Evolutionary conservation across 1,140 invertebrate species (phyloP), one percentile per base, ranked within the genome.

Genomic region (Lucilia cuprina): DNA sequence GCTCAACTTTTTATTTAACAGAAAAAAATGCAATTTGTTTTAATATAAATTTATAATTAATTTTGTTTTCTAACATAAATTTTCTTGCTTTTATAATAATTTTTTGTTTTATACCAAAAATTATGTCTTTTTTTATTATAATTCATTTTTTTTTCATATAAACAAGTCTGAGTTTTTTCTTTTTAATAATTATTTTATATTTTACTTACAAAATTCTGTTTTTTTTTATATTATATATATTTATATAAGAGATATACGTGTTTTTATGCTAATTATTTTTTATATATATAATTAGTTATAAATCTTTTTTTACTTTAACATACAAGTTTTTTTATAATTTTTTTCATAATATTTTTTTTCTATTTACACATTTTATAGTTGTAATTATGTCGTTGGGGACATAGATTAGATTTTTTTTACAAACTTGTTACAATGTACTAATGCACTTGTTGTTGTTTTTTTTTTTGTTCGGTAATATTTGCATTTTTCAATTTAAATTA

Each of bases 401-500:
- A n/a, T 60, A 17, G n/a, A 14, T 60, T 7, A n/a, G 12, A 60
- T n/a, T 60, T 0, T 5, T 60, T n/a, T 7, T 60, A 60, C 55
- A 60, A 41, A 78, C 14, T 5, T 78, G 14, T 78, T 77, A 78
- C 35, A 78, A 78, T 78, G 34, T 78, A 10, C 34, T 78, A 41
- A 78, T 78, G 75, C n/a, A 41, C 25, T 30, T 30, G 25, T 30
- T 30, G 1, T 30, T 30, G 25, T 30, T 41, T 47, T 78, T 74
- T 78, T 78, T 78, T 74, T 78, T 78, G 5, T n/a, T 78, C 19
- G 21, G 12, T 30, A 25, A 78, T 41, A 78, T 78, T 77, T 77
- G 34, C 74, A 77, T 77, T 78, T 30, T 41, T 78, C 35, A 60
- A 60, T 17, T 17, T n/a, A 60, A 60, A 4, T 60, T 60, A n/a